Conservation (phyloP, 2,797 vertebrate species). For the Eurystomus glaucurus region DNA sequence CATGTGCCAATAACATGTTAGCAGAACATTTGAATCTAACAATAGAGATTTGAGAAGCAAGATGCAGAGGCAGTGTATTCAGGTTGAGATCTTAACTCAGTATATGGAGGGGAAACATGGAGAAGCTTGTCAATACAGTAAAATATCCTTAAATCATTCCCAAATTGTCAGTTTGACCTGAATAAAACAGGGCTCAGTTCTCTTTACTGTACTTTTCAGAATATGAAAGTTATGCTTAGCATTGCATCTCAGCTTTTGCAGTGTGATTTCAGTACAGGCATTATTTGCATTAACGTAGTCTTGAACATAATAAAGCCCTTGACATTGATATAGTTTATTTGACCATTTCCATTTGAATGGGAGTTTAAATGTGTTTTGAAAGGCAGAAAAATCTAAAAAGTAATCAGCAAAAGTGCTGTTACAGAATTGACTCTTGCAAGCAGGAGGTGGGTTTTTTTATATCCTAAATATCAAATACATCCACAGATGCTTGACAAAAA, state of each 20-base stretch:
- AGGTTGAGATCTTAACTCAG: background rate
- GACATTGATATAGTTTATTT: background rate
- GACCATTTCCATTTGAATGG: conserved; percentile 31
- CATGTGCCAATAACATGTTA: background rate
- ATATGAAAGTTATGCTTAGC: background rate
- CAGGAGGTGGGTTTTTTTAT: conserved; percentile 30
- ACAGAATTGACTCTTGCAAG: conserved; percentile 16
- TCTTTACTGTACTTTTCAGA: background rate
- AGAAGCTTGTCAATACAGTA: background rate
- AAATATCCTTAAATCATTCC: background rate
- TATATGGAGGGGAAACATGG: background rate
- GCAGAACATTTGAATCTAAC: background rate
- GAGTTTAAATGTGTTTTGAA: conserved; percentile 13
- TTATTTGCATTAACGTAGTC: background rate
- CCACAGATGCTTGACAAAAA: conserved; percentile 71
- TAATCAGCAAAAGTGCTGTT: conserved; percentile 43
- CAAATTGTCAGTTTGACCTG: background rate
- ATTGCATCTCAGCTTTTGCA: background rate
- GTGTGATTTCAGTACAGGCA: background rate
- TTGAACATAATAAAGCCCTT: background rate
- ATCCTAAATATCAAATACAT: conserved; percentile 61
- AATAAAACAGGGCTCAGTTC: background rate
- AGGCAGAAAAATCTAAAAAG: conserved; percentile 24
- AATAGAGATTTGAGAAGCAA: background rate
- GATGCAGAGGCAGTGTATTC: background rate